Evolutionary conservation across 2,888 invertebrate species (phyloP).

Genomic region (Coleophora flavipennella): DNA sequence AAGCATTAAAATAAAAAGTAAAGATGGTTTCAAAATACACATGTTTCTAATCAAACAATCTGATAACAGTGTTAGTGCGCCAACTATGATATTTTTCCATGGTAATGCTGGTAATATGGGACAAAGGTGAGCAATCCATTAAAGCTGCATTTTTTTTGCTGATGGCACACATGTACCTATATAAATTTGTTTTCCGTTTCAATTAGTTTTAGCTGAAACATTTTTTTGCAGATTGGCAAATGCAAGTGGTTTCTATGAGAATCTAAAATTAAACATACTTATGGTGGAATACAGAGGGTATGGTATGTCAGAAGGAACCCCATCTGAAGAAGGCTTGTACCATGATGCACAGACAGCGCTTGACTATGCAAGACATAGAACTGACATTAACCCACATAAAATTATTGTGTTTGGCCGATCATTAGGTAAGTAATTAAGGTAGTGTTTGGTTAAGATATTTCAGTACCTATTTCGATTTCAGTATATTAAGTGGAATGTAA

Average conservation of each 20-base stretch:
- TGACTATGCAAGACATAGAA: constrained; percentile 85
- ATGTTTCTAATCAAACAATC: constrained; percentile 87
- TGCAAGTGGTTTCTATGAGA: constrained; percentile 87
- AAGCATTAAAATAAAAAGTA: constrained; percentile 78
- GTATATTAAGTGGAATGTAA: too few relatives aligned
- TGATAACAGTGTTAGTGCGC: constrained; percentile 77
- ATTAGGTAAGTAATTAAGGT: constrained; percentile 79
- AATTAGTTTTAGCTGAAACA: not conserved
- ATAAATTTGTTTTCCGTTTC: too few relatives aligned
- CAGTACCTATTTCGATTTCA: too few relatives aligned
- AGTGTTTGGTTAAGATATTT: not conserved
- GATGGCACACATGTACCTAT: too few relatives aligned
- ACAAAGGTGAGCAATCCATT: constrained; percentile 74
- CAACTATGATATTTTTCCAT: constrained; percentile 92
- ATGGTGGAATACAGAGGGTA: constrained; percentile 97
- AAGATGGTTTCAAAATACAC: constrained; percentile 84
- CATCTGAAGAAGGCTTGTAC: constrained; percentile 89
- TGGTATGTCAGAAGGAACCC: constrained; percentile 90
- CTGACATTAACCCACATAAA: constrained; percentile 87
- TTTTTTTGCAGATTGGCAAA: constrained; percentile 80
- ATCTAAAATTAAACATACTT: constrained; percentile 87
- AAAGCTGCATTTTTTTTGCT: not conserved
- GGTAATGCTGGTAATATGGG: constrained; percentile 99
- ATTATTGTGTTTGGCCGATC: constrained; percentile 93
- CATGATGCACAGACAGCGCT: constrained; percentile 90